phyloP scores from a whole-genome alignment of 2,113 vertebrate species.

The Dromiciops gliroides region DNA sequence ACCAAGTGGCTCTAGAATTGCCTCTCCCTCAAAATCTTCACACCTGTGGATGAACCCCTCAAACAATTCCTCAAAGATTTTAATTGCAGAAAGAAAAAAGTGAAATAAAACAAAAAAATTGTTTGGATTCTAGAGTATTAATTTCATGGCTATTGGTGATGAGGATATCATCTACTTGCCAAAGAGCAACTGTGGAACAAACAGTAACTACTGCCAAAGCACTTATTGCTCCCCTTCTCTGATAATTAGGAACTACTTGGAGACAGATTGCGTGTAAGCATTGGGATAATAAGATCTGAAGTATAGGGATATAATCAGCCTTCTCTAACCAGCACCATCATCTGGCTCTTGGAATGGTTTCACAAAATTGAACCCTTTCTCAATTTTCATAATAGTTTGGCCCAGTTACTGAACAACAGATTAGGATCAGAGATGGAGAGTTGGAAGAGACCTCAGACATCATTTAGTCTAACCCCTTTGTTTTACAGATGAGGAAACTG shows the following conservation, averaged over 20 bases:
- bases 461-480: neutral
- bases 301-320: conserved; percentile 10
- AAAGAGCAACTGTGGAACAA: neutral
- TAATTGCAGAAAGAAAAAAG: neutral
- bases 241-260: conserved; percentile 36
- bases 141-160: neutral
- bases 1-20: neutral
- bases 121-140: neutral
- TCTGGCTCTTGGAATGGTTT: neutral
- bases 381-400: neutral
- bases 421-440: neutral
- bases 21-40: neutral
- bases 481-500: neutral
- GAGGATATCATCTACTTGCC: neutral
- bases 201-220: conserved; percentile 2
- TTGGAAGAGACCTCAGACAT: neutral
- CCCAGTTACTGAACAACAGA: neutral
- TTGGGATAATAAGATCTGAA: conserved; percentile 27
- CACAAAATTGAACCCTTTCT: neutral
- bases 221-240: conserved; percentile 11
- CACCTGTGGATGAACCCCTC: neutral
- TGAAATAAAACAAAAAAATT: neutral
- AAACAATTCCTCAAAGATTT: neutral
- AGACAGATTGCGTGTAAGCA: conserved; percentile 19
- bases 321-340: neutral